Evolutionary conservation across 2,797 vertebrate genomes (phyloP).

Genomic region (Anableps anableps): DNA sequence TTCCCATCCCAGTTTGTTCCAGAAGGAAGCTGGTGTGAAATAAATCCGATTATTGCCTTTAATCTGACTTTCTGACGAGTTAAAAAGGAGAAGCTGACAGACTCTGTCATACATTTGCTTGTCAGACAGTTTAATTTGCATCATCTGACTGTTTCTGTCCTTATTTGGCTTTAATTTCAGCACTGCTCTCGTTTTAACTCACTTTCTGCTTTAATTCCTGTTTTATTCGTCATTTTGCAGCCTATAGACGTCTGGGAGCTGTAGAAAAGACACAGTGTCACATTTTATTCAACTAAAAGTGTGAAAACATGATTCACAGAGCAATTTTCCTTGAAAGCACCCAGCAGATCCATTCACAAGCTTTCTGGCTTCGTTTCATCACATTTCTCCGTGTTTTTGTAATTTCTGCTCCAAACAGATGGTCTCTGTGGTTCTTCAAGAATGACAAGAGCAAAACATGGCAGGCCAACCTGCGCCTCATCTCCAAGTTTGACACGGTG

Average conservation of each 20-base stretch:
- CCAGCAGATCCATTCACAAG: neutral
- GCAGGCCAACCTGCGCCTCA: conserved; percentile 98
- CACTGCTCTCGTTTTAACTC: neutral
- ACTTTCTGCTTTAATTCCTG: conserved; percentile 4
- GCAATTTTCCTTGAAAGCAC: neutral
- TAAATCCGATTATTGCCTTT: neutral
- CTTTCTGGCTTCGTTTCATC: conserved; percentile 16
- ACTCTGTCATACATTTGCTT: neutral
- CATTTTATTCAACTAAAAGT: conserved; percentile 25
- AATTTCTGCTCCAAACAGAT: conserved; percentile 80
- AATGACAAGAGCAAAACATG: conserved; percentile 99
- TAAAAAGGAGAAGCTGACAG: neutral
- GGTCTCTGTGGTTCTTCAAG: conserved; percentile 99
- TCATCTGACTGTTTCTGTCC: conserved; percentile 2
- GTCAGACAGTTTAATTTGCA: neutral
- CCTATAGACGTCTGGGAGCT: neutral
- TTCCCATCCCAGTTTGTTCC: neutral
- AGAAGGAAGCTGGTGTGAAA: neutral
- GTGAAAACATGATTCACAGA: neutral
- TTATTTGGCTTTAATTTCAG: conserved; percentile 7
- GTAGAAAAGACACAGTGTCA: conserved; percentile 6
- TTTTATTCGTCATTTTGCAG: conserved; percentile 12
- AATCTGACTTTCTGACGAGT: conserved; percentile 10
- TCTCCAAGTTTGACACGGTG: conserved; percentile 99
- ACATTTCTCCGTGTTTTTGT: conserved; percentile 39